Conservation (phyloP, 2,113 vertebrate species). For the Climacteris rufus region DNA sequence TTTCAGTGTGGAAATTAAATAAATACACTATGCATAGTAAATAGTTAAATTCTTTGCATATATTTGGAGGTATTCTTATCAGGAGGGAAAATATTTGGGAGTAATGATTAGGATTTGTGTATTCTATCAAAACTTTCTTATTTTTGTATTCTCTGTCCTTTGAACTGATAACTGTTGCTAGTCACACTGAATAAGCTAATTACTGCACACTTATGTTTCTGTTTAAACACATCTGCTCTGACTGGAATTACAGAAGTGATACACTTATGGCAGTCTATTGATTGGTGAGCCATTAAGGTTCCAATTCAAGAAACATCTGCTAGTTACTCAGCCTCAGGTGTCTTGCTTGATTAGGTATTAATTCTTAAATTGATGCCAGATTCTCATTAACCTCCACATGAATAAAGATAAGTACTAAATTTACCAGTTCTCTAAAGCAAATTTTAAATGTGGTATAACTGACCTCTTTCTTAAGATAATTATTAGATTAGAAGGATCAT, state of each 20-base stretch:
- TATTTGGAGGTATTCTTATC: neutral
- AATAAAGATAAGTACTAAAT: neutral
- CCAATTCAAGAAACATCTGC: conserved; percentile 46
- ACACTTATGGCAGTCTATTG: neutral
- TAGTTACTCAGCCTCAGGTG: conserved; percentile 38
- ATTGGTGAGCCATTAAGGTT: conserved; percentile 33
- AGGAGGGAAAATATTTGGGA: neutral
- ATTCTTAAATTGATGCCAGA: conserved; percentile 36
- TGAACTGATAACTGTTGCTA: conserved; percentile 6
- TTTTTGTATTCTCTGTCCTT: neutral
- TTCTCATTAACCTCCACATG: conserved; percentile 21
- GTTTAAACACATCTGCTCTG: conserved; percentile 29
- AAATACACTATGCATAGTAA: neutral
- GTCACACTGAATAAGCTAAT: conserved; percentile 21
- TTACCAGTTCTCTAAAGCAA: neutral
- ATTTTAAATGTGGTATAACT: neutral
- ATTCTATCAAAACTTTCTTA: neutral
- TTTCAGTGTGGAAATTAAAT: neutral
- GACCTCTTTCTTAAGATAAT: neutral
- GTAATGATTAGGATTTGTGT: neutral
- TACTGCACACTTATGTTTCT: conserved; percentile 2
- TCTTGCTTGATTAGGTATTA: conserved; percentile 53
- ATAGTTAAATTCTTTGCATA: neutral
- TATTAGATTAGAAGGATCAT: neutral
- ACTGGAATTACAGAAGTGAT: conserved; percentile 17